These are phyloP conservation scores for Prosopocoilus inquinatus DNA, from an alignment of 2,888 invertebrate genomes.

Conservation along the genomic window DNA sequence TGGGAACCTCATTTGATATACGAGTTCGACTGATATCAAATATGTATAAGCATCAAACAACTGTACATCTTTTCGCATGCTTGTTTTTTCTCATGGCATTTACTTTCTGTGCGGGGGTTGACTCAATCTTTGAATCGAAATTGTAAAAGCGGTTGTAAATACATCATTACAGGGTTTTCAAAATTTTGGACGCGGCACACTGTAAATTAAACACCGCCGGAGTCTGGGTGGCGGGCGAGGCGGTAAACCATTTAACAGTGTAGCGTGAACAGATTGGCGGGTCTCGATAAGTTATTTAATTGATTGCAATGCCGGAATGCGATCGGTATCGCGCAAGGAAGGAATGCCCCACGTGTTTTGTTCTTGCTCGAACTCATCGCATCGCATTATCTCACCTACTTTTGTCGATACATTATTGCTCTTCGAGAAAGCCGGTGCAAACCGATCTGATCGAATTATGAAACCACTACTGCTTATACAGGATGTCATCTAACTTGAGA, in stretches of 20 bases:
- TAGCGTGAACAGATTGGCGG: constrained; percentile 16
- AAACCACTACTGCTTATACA: too few species aligned
- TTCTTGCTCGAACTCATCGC: constrained; percentile 1
- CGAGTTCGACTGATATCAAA: too few species aligned
- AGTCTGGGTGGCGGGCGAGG: constrained; percentile 15
- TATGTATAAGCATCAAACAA: too few species aligned
- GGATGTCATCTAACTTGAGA: too few species aligned
- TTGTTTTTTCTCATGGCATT: too few species aligned
- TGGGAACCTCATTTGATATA: too few species aligned
- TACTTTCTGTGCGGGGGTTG: too few species aligned
- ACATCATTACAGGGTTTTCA: too few species aligned
- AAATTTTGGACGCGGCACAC: too few species aligned
- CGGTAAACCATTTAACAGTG: constrained; percentile 16
- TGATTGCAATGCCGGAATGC: constrained; percentile 14
- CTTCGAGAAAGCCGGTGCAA: background rate
- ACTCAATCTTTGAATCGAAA: too few species aligned
- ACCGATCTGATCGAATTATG: background rate
- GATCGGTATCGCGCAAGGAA: constrained; percentile 12
- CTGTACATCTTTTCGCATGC: too few species aligned
- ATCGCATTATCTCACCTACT: background rate
- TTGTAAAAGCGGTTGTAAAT: too few species aligned
- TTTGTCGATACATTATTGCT: background rate
- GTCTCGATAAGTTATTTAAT: constrained; percentile 13
- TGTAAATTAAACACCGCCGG: background rate
- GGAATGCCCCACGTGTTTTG: constrained; percentile 4